Percentiles rank a stretch among this genome's conserved stretches.
These are phyloP conservation scores for Apoda limacodes DNA, from an alignment of 2,888 invertebrate genomes.

Conservation along the genomic window DNA sequence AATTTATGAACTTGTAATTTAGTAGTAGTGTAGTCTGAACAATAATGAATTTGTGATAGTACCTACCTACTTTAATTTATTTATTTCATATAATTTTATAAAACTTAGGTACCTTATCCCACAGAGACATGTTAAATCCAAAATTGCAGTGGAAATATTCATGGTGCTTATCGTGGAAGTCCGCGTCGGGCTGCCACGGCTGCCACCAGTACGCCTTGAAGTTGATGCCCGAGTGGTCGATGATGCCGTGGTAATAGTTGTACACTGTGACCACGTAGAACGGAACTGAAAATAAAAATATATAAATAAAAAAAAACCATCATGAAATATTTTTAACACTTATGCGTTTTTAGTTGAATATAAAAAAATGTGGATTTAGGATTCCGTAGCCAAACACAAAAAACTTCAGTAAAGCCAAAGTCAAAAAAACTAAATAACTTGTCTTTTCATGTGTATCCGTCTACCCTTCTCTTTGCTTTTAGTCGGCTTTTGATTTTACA, in stretches of 20 bases:
- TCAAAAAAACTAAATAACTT: too few relatives aligned
- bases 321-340: too few relatives aligned
- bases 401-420: too few relatives aligned
- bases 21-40: not conserved
- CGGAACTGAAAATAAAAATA: slow-evolving; percentile 35
- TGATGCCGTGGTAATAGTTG: slow-evolving; percentile 79
- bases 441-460: too few relatives aligned
- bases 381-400: too few relatives aligned
- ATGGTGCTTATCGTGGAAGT: slow-evolving; percentile 83
- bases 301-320: too few relatives aligned
- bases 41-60: slow-evolving; percentile 4
- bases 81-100: slow-evolving; percentile 16
- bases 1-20: too few relatives aligned
- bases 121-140: slow-evolving; percentile 76
- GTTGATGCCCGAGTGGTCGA: slow-evolving; percentile 81
- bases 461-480: too few relatives aligned
- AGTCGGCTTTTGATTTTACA: too few relatives aligned
- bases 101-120: slow-evolving; percentile 71
- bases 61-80: slow-evolving; percentile 12
- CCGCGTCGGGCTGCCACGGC: slow-evolving; percentile 80
- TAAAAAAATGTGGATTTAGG: too few relatives aligned
- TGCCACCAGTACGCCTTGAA: slow-evolving; percentile 82
- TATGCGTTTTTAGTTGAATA: too few relatives aligned
- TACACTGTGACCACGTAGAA: slow-evolving; percentile 46
- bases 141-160: slow-evolving; percentile 84